Percentiles rank a stretch among this genome's conserved stretches.
phyloP scores from a whole-genome alignment of 2,888 invertebrate genomes.

The Brachypalpus laphriformis region DNA sequence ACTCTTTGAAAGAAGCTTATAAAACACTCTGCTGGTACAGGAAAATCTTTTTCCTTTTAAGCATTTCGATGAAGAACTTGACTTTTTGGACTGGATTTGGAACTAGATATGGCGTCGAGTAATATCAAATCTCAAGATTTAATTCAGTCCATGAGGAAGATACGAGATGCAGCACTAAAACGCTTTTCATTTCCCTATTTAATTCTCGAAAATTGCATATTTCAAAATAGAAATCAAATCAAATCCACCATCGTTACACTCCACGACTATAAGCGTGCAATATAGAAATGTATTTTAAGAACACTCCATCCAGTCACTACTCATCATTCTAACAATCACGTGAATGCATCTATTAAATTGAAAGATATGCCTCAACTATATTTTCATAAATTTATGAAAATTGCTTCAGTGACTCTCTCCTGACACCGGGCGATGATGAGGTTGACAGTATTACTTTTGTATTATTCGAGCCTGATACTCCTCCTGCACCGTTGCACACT shows the following conservation, averaged over 20 bases:
- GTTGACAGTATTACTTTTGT: constrained; percentile 54
- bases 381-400: constrained; percentile 52
- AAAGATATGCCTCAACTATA: constrained; percentile 75
- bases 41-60: no score
- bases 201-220: no score
- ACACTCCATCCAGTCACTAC: neutral
- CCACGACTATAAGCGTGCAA: neutral
- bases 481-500: neutral
- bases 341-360: constrained; percentile 58
- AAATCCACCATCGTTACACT: neutral
- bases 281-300: constrained; percentile 36
- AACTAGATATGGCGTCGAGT: no score
- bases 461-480: constrained; percentile 23
- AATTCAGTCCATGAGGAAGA: no score
- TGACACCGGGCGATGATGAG: neutral
- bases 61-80: no score
- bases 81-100: no score
- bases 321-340: constrained; percentile 24
- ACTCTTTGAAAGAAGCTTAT: no score
- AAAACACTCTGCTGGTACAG: no score
- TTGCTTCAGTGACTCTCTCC: neutral
- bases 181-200: no score
- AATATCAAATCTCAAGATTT: no score
- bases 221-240: constrained; percentile 14
- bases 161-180: no score